Evolutionary conservation across 2,113 vertebrate genomes (phyloP), one percentile per base, ranked within the genome.

Genomic region (Vicugna pacos): DNA sequence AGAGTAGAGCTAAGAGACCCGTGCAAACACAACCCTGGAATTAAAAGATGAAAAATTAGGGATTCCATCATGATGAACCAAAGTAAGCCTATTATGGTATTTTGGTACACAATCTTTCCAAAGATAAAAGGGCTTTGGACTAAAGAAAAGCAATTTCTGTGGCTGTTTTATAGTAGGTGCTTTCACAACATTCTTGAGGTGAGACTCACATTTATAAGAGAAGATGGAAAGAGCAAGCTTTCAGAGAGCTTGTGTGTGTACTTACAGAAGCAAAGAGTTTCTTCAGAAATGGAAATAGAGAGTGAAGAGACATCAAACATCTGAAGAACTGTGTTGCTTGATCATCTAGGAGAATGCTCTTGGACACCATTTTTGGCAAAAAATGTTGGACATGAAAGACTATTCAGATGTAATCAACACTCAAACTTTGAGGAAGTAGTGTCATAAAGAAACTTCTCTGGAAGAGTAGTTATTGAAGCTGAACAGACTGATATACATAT

Each of bases 41-140:
- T 35, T 76, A 6, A 89, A 83, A 92, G 42, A 50, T 93, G 17
- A 62, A 73, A 96, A 64, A 60, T 46, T n/a, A 70, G 58, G 10
- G 6, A 87, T 86, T 76, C 32, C 83, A 90, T 67, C 24, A 88
- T 17, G 11, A 72, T 69, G 32, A 75, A 1, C 24, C 50, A 73
- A 88, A 90, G 72, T 16, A 42, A 84, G 26, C 28, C n/a, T 48
- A 48, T 22, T 3, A 8, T 70, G 58, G 35, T 19, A 76, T 85
- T 79, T 62, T 46, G 16, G 26, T 28, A 32, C n/a, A 69, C 19
- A 58, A 1, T 80, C 12, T 84, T 93, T 88, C 26, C 91, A 46
- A 79, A 93, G 38, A 77, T 81, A 58, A 95, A 81, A 94, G 38
- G 19, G 20, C n/a, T 83, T 67, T 87, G 75, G 14, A 58, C 46